A percentile compares a stretch with the other conserved stretches of the same genome.
These are phyloP conservation scores for Apogon hyalosoma DNA, from an alignment of 2,797 vertebrate species.

Conservation along the genomic window DNA sequence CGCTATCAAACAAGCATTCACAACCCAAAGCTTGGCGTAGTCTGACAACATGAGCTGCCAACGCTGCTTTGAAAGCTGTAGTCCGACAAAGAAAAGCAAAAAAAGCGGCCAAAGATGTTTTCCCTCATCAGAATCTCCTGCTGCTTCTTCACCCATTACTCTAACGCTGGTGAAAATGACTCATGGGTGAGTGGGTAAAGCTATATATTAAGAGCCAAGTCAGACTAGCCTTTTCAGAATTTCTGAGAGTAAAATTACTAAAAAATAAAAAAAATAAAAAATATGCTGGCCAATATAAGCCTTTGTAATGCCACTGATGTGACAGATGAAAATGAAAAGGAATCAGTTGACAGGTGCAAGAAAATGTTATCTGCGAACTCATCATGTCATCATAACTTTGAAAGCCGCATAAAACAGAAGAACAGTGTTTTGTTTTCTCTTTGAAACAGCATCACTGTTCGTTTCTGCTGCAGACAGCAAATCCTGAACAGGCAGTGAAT, in stretches of 20 bases:
- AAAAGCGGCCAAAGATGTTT: not conserved
- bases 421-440: not conserved
- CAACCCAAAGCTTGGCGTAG: not conserved
- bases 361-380: conserved; percentile 9
- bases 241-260: conserved; percentile 1
- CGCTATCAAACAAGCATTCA: conserved; percentile 35
- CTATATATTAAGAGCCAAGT: not conserved
- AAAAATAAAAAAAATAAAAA: not conserved
- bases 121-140: conserved; percentile 15
- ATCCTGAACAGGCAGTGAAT: conserved; percentile 11
- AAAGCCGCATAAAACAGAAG: conserved; percentile 8
- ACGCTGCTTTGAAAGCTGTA: not conserved
- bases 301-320: not conserved
- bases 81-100: conserved; percentile 7
- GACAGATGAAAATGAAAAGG: not conserved
- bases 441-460: conserved; percentile 12
- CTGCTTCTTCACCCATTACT: conserved; percentile 1
- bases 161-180: conserved; percentile 2
- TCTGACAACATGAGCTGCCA: conserved; percentile 31
- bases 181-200: not conserved
- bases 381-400: not conserved
- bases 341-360: not conserved
- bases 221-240: not conserved
- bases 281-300: not conserved
- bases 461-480: conserved; percentile 41